phyloP scores from a whole-genome alignment of 2,113 vertebrate genomes.

The Bungarus multicinctus region DNA sequence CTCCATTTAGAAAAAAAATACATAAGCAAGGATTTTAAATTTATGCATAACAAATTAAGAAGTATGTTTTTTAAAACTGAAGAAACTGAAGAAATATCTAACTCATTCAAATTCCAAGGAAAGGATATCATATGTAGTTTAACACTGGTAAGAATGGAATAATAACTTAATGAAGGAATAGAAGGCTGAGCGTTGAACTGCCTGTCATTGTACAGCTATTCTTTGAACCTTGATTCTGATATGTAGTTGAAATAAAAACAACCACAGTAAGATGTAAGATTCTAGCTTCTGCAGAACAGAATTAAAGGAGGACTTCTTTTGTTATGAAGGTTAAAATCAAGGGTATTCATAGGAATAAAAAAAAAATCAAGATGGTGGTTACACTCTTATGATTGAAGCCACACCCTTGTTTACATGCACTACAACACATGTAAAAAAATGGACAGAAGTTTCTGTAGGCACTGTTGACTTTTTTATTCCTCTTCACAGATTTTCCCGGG shows the following conservation, averaged over 20 bases:
- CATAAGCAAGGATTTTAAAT: constrained; percentile 47
- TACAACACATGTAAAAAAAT: background rate
- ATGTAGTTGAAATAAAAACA: constrained; percentile 22
- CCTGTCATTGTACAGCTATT: constrained; percentile 24
- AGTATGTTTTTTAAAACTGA: constrained; percentile 56
- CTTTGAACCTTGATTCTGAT: constrained; percentile 25
- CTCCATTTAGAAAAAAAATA: no score
- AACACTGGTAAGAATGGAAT: constrained; percentile 62
- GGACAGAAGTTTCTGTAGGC: background rate
- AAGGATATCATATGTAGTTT: constrained; percentile 65
- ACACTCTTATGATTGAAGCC: background rate
- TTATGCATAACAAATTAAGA: constrained; percentile 46
- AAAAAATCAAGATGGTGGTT: background rate
- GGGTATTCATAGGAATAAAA: background rate
- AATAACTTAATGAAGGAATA: constrained; percentile 45
- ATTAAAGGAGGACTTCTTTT: constrained; percentile 34
- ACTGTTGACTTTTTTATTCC: background rate
- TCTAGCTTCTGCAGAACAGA: constrained; percentile 38
- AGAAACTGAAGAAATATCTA: constrained; percentile 62
- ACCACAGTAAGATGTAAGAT: background rate
- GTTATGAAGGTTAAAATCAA: constrained; percentile 6
- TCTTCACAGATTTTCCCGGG: background rate
- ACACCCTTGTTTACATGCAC: background rate
- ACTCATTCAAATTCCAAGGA: constrained; percentile 66
- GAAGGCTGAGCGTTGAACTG: constrained; percentile 17